A percentile compares a stretch with the other conserved stretches of the same genome.
Conservation (phyloP, 2,797 vertebrate species). For the Eremophila alpestris region DNA sequence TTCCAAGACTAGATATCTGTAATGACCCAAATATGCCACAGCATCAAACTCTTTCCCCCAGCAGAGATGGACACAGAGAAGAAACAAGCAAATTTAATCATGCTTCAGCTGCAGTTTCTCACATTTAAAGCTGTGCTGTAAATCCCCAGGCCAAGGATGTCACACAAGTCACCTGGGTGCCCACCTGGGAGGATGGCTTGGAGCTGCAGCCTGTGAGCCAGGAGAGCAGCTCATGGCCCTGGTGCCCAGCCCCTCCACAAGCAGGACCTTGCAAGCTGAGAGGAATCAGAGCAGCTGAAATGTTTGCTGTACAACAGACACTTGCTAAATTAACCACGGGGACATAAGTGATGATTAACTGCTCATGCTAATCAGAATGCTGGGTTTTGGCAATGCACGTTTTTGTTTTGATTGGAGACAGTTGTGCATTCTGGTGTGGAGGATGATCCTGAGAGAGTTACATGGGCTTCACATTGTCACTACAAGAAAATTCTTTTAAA, state of each 20-base stretch:
- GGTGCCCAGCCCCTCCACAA: background rate
- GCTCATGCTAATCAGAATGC: background rate
- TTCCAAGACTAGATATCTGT: background rate
- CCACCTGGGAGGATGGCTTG: background rate
- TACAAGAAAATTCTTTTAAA: background rate
- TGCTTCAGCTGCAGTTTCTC: background rate
- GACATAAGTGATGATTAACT: background rate
- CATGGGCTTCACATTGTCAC: accelerated
- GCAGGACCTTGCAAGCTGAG: background rate
- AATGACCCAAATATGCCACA: background rate
- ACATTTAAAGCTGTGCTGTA: background rate
- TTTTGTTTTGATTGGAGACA: background rate
- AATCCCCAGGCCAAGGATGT: background rate
- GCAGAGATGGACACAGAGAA: background rate
- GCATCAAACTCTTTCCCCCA: background rate
- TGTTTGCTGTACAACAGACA: background rate
- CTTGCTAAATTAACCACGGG: background rate
- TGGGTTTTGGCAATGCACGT: background rate
- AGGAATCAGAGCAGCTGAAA: background rate
- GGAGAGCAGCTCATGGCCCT: background rate
- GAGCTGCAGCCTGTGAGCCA: background rate
- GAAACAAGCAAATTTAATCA: background rate
- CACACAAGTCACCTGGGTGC: background rate
- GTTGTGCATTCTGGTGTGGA: background rate
- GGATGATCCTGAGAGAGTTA: background rate